A percentile compares a stretch with the other conserved stretches of the same genome.
Conservation (phyloP, 2,888 invertebrate genomes). For the Calephelis perditalis region DNA sequence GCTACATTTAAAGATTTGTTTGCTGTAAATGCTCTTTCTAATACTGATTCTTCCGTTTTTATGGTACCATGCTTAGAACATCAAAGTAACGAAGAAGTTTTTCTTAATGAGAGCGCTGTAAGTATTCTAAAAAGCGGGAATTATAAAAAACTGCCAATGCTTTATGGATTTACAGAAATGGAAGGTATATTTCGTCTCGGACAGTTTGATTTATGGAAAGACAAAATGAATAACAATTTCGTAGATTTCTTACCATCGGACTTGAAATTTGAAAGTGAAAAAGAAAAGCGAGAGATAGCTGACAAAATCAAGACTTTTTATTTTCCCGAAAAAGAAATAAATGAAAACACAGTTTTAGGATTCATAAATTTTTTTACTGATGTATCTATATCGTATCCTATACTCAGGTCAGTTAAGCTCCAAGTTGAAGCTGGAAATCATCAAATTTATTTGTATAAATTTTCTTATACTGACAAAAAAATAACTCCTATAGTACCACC, state of each 20-base stretch:
- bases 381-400: slow-evolving; percentile 39
- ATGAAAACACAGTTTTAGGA: slow-evolving; percentile 19
- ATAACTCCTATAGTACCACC: slow-evolving; percentile 32
- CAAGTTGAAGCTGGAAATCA: slow-evolving; percentile 35
- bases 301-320: slow-evolving; percentile 28
- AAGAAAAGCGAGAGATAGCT: slow-evolving; percentile 37
- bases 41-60: slow-evolving; percentile 27
- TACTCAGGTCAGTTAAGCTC: slow-evolving; percentile 23
- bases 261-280: slow-evolving; percentile 18
- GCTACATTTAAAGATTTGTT: slow-evolving; percentile 21
- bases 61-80: slow-evolving; percentile 38
- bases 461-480: slow-evolving; percentile 39
- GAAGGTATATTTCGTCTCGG: slow-evolving; percentile 34
- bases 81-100: slow-evolving; percentile 39
- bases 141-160: too few species aligned
- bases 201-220: slow-evolving; percentile 37
- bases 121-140: too few species aligned
- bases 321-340: slow-evolving; percentile 26
- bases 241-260: slow-evolving; percentile 26
- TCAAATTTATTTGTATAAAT: slow-evolving; percentile 39
- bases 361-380: slow-evolving; percentile 46
- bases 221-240: slow-evolving; percentile 44
- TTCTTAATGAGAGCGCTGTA: slow-evolving; percentile 32
- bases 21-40: slow-evolving; percentile 21
- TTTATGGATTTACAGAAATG: slow-evolving; percentile 28